Evolutionary conservation across 2,888 invertebrate genomes (phyloP).

Genomic region (Dilophus febrilis): DNA sequence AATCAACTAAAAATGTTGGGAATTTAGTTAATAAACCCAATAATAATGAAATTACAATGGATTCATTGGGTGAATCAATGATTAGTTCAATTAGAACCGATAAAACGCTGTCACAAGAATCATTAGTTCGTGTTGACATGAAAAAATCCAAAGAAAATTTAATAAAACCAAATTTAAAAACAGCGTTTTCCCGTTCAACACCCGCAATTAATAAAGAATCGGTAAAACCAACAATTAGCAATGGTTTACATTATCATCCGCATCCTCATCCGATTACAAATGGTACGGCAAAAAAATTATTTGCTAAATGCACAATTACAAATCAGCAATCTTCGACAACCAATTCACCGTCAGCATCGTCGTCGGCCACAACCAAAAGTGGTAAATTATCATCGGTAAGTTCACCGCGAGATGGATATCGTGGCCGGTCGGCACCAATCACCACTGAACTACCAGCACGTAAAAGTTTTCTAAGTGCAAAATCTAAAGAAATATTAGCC

Average conservation of each 20-base stretch:
- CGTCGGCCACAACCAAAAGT: slow-evolving; percentile 21
- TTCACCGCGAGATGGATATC: slow-evolving; percentile 25
- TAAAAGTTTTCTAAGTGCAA: slow-evolving; percentile 28
- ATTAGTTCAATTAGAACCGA: slow-evolving; percentile 27
- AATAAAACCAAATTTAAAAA: slow-evolving; percentile 4
- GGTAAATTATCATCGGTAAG: slow-evolving; percentile 25
- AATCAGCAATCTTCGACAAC: neutral
- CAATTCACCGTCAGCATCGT: neutral
- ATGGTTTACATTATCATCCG: too few relatives aligned
- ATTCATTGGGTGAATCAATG: slow-evolving; percentile 29
- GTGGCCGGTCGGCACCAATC: slow-evolving; percentile 17
- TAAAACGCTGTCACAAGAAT: slow-evolving; percentile 29
- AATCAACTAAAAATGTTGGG: slow-evolving; percentile 13
- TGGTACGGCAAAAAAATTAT: neutral
- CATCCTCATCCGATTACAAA: neutral
- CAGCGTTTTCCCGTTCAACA: neutral
- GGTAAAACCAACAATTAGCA: neutral
- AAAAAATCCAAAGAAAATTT: slow-evolving; percentile 6
- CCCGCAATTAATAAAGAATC: neutral
- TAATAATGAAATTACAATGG: slow-evolving; percentile 21
- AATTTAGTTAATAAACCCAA: slow-evolving; percentile 10
- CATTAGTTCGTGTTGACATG: slow-evolving; percentile 15
- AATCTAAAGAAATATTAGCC: slow-evolving; percentile 29
- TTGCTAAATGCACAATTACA: neutral
- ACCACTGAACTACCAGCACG: slow-evolving; percentile 14